These are phyloP conservation scores for Thysanoteuthis rhombus DNA, from an alignment of 2,888 invertebrate species.

Conservation along the genomic window DNA sequence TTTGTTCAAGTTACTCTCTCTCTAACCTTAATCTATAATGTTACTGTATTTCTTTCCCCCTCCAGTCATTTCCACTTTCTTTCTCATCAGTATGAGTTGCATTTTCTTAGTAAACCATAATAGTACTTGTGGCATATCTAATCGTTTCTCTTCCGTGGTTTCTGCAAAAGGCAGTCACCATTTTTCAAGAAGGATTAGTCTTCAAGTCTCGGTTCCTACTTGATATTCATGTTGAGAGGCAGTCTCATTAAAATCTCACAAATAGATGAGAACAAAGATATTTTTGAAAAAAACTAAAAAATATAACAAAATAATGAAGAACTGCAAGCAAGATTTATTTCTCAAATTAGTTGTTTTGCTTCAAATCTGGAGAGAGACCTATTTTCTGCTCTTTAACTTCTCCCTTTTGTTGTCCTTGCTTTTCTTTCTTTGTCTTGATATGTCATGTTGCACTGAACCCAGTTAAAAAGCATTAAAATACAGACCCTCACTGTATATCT, in stretches of 20 bases:
- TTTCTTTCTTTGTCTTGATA: background rate
- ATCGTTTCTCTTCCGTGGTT: background rate
- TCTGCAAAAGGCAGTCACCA: background rate
- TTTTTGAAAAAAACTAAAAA: background rate
- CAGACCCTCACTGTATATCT: background rate
- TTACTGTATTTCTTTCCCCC: background rate
- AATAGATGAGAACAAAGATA: background rate
- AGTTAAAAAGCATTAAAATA: background rate
- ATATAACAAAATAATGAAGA: background rate
- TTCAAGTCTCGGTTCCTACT: background rate
- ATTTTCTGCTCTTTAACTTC: background rate
- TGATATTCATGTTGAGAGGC: background rate
- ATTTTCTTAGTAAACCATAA: background rate
- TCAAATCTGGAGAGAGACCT: background rate
- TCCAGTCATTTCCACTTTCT: background rate
- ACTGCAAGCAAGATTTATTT: background rate
- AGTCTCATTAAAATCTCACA: background rate
- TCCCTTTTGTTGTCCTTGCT: background rate
- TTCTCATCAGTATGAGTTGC: background rate
- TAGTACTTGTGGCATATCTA: background rate
- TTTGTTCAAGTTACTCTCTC: background rate
- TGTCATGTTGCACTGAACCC: background rate
- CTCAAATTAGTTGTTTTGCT: slow-evolving; percentile 12
- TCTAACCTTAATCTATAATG: background rate
- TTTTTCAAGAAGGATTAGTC: background rate